Evolutionary conservation across 1,140 invertebrate genomes (phyloP).

Genomic region (Drosophila elegans): DNA sequence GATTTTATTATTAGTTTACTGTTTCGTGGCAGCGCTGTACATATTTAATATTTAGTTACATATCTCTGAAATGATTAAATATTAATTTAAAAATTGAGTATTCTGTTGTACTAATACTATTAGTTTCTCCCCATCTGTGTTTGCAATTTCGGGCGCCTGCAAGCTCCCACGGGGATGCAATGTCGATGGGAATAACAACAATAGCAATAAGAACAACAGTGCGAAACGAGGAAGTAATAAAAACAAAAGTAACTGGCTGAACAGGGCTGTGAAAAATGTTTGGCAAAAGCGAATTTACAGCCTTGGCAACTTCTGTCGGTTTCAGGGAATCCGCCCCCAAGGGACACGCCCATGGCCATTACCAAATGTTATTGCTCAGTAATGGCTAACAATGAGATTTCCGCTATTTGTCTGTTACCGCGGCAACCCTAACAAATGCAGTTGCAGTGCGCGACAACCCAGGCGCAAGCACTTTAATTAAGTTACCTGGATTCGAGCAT

Average conservation of each 20-base stretch:
- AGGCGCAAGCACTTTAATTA: conserved; percentile 50
- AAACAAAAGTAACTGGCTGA: conserved; percentile 30
- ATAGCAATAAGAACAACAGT: conserved; percentile 57
- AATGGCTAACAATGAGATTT: conserved; percentile 26
- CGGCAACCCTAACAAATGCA: conserved; percentile 41
- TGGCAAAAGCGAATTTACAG: conserved; percentile 73
- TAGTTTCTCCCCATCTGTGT: conserved; percentile 7
- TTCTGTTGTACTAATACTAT: background rate
- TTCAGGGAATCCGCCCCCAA: conserved; percentile 11
- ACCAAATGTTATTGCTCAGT: conserved; percentile 68
- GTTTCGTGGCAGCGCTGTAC: background rate
- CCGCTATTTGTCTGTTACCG: conserved; percentile 33
- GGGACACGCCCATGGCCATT: conserved; percentile 55
- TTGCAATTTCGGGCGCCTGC: conserved; percentile 55
- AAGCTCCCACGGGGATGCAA: conserved; percentile 76
- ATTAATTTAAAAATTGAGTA: background rate
- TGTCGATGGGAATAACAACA: conserved; percentile 62
- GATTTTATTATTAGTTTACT: no score
- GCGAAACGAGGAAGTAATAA: conserved; percentile 46
- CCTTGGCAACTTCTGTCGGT: conserved; percentile 1
- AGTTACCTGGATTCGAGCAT: conserved; percentile 38
- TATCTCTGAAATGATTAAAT: background rate
- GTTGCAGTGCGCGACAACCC: conserved; percentile 11
- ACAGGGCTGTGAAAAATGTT: conserved; percentile 58
- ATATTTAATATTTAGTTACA: background rate